These are phyloP conservation scores for Apocheima hispidaria DNA, from an alignment of 2,888 invertebrate genomes.

Conservation along the genomic window DNA sequence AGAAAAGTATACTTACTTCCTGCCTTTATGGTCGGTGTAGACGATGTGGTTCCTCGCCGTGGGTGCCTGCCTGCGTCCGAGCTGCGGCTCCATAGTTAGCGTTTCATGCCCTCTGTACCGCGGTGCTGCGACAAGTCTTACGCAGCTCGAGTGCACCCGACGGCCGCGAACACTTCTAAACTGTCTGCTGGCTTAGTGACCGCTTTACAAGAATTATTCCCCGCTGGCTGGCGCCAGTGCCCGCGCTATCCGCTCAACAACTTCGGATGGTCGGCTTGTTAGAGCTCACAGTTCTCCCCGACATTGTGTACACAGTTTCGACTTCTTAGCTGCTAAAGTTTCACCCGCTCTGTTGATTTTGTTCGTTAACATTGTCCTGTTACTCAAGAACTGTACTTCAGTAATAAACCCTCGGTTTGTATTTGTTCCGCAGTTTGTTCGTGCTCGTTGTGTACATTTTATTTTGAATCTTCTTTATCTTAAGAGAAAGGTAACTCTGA, in stretches of 20 bases:
- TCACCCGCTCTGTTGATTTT: conserved; percentile 75
- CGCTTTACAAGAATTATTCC: conserved; percentile 72
- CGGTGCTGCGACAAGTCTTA: conserved; percentile 38
- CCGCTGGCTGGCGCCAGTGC: conserved; percentile 45
- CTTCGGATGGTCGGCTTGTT: conserved; percentile 80
- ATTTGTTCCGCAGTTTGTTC: conserved; percentile 47
- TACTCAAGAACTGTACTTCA: conserved; percentile 59
- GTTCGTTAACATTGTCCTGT: conserved; percentile 74
- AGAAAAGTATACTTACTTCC: conserved; percentile 74
- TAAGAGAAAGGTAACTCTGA: conserved; percentile 31
- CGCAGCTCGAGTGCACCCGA: conserved; percentile 35
- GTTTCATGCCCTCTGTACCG: conserved; percentile 45
- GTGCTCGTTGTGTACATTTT: conserved; percentile 40
- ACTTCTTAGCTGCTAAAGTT: conserved; percentile 80
- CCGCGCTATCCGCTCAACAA: conserved; percentile 67
- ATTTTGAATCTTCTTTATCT: conserved; percentile 36
- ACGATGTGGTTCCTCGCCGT: conserved; percentile 82
- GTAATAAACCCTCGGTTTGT: conserved; percentile 52
- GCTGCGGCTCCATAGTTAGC: conserved; percentile 72
- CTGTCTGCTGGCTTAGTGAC: conserved; percentile 67
- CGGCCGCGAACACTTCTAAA: conserved; percentile 63
- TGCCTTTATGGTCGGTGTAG: conserved; percentile 83
- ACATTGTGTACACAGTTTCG: conserved; percentile 78
- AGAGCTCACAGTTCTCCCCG: conserved; percentile 69
- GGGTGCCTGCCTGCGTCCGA: conserved; percentile 70